Percentiles rank a stretch among this genome's conserved stretches.
These are phyloP conservation scores for Cremastinae sp. DNA, from an alignment of 2,888 invertebrate genomes.

Conservation along the genomic window DNA sequence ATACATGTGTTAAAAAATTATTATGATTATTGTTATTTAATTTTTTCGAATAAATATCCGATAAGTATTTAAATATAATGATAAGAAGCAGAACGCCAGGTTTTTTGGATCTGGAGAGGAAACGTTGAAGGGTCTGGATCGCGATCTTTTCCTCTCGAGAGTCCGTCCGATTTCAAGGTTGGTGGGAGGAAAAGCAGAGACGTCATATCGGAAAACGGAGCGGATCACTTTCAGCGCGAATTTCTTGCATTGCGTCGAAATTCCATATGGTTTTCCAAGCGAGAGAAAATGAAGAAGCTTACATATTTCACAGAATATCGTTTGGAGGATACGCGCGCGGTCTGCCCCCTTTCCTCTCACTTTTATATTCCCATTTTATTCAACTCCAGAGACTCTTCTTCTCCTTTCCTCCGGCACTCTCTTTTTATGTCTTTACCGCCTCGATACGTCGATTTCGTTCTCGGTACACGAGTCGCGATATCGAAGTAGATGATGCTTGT, in stretches of 20 bases:
- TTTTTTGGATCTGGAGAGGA: too few species aligned
- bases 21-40: too few species aligned
- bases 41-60: too few species aligned
- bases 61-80: too few species aligned
- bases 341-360: slow-evolving; percentile 2
- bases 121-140: too few species aligned
- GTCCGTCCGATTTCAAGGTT: too few species aligned
- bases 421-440: not conserved
- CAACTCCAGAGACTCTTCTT: slow-evolving; percentile 7
- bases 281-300: slow-evolving; percentile 18
- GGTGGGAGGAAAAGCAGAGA: too few species aligned
- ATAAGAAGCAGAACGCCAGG: too few species aligned
- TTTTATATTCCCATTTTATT: slow-evolving; percentile 23
- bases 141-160: too few species aligned
- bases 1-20: too few species aligned
- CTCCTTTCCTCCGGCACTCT: not conserved
- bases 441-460: slow-evolving; percentile 44
- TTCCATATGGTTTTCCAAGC: slow-evolving; percentile 33
- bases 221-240: not conserved
- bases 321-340: slow-evolving; percentile 8
- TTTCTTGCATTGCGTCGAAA: slow-evolving; percentile 13
- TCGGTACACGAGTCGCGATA: not conserved
- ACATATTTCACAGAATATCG: slow-evolving; percentile 31
- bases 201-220: not conserved
- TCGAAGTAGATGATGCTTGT: not conserved